phyloP scores from a whole-genome alignment of 2,113 vertebrate genomes.

The Laterallus jamaicensis region DNA sequence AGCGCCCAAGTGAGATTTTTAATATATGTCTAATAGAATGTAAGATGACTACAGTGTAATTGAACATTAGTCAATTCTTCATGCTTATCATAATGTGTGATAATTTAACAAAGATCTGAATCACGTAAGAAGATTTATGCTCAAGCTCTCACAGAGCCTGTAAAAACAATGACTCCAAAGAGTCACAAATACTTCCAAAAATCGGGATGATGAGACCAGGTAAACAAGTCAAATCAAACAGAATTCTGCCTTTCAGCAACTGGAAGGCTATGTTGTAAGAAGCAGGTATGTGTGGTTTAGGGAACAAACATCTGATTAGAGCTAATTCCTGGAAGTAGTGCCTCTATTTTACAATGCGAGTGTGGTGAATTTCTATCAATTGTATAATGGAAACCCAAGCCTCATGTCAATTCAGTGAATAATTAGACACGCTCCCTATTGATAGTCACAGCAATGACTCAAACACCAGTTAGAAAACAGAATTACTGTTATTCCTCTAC shows the following conservation, averaged over 20 bases:
- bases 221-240: neutral
- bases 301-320: neutral
- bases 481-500: neutral
- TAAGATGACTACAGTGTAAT: neutral
- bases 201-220: neutral
- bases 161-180: neutral
- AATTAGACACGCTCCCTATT: slow-evolving; percentile 6
- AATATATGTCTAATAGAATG: neutral
- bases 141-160: neutral
- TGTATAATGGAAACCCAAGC: neutral
- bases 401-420: neutral
- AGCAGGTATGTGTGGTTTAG: neutral
- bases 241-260: neutral
- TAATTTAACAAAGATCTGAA: neutral
- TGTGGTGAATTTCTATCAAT: neutral
- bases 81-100: neutral
- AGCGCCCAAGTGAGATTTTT: neutral
- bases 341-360: neutral
- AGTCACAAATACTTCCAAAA: slow-evolving; percentile 2
- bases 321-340: neutral
- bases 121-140: neutral
- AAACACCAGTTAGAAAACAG: neutral
- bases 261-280: neutral
- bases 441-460: neutral
- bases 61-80: neutral